Evolutionary conservation across 2,888 invertebrate genomes (phyloP).

Genomic region (Lasius fuliginosus): DNA sequence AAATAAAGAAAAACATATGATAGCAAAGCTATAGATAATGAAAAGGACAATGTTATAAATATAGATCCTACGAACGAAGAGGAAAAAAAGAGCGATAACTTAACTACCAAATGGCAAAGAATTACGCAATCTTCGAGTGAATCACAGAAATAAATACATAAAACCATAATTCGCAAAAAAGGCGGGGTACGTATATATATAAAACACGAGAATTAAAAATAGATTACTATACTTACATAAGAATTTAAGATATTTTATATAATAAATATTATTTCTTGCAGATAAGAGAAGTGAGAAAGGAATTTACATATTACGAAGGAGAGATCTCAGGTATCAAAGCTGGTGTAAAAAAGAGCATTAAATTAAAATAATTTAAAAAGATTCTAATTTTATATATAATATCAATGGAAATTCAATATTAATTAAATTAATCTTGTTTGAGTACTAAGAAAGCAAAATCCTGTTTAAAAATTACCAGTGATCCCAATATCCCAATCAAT

Average conservation of each 20-base stretch:
- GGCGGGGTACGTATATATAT: conserved; percentile 91
- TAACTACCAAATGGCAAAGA: conserved; percentile 98
- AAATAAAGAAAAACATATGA: conserved; percentile 53
- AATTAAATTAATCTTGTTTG: neutral
- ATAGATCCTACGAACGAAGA: conserved; percentile 71
- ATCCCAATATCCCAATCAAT: neutral
- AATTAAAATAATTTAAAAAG: conserved; percentile 89
- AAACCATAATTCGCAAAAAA: conserved; percentile 96
- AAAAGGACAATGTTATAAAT: conserved; percentile 45
- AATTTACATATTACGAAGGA: conserved; percentile 94
- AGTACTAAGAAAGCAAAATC: neutral
- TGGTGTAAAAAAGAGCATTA: conserved; percentile 95
- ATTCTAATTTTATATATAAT: neutral
- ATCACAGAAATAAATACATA: conserved; percentile 96
- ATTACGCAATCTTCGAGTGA: conserved; percentile 97
- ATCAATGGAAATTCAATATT: neutral
- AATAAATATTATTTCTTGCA: conserved; percentile 81
- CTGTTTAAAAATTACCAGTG: neutral
- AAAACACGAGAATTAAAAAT: neutral
- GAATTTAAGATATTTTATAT: neutral
- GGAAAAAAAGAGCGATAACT: conserved; percentile 93
- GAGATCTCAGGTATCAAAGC: conserved; percentile 98
- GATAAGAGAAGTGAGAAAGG: conserved; percentile 93
- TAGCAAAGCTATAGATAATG: conserved; percentile 69
- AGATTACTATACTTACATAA: neutral